Evolutionary conservation across 2,888 invertebrate species (phyloP).

Genomic region (Aphidius colemani): DNA sequence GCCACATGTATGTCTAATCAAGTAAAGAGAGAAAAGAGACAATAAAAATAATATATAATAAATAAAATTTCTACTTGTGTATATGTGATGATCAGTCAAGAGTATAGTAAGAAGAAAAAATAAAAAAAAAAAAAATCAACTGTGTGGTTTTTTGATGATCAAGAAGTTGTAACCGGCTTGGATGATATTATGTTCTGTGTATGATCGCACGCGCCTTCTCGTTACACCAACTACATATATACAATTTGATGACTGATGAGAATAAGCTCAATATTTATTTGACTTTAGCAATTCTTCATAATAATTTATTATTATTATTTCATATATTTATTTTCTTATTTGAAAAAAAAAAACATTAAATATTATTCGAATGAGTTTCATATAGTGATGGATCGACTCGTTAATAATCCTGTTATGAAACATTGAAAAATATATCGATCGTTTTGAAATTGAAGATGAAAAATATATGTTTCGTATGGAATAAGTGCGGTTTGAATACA

Average conservation of each 20-base stretch:
- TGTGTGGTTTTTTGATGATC: conserved; percentile 34
- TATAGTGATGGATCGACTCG: conserved; percentile 18
- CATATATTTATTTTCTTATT: background rate
- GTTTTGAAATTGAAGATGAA: conserved; percentile 11
- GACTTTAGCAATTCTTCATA: too few relatives aligned
- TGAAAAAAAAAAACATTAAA: too few relatives aligned
- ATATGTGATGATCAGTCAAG: too few relatives aligned
- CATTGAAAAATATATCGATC: conserved; percentile 8
- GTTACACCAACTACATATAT: conserved; percentile 18
- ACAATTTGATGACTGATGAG: background rate
- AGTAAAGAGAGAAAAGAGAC: too few relatives aligned
- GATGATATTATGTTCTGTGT: conserved; percentile 24
- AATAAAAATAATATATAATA: too few relatives aligned
- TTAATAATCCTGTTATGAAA: conserved; percentile 9
- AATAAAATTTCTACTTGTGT: too few relatives aligned
- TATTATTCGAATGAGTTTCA: conserved; percentile 4
- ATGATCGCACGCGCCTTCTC: conserved; percentile 7
- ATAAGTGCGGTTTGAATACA: too few relatives aligned
- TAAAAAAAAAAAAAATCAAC: background rate
- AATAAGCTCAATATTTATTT: too few relatives aligned
- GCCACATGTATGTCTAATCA: conserved; percentile 6
- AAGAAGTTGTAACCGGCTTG: conserved; percentile 26
- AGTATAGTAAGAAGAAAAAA: conserved; percentile 28
- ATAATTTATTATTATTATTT: too few relatives aligned
- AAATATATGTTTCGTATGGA: background rate